Conservation (phyloP, 2,888 invertebrate species). For the Mantis religiosa region DNA sequence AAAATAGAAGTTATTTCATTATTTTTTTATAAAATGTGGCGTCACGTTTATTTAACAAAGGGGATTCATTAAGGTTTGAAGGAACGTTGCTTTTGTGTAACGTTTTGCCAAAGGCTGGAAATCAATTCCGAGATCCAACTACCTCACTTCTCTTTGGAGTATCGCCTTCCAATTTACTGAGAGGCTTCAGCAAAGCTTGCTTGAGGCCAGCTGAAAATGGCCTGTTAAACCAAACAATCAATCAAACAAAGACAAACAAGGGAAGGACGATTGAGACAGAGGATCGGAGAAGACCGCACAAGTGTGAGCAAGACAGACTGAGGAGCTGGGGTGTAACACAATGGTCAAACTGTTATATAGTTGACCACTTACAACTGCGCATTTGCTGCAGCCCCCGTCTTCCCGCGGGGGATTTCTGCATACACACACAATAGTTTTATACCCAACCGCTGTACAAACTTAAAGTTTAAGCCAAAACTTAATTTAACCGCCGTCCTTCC, state of each 20-base stretch:
- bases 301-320: not conserved
- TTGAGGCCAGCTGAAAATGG: not conserved
- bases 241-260: not conserved
- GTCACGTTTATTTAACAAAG: too few relatives aligned
- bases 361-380: conserved; percentile 2
- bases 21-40: too few relatives aligned
- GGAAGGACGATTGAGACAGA: not conserved
- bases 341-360: conserved; percentile 14
- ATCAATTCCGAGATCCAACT: not conserved
- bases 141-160: not conserved
- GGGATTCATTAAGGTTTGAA: too few relatives aligned
- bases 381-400: not conserved
- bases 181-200: not conserved
- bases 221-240: not conserved
- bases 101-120: not conserved
- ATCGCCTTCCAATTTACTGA: not conserved
- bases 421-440: conserved; percentile 14
- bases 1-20: too few relatives aligned
- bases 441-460: conserved; percentile 6
- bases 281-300: not conserved
- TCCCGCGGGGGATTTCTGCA: not conserved
- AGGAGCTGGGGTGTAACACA: not conserved
- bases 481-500: conserved; percentile 2
- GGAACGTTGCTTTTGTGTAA: not conserved
- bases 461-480: conserved; percentile 12